Base-by-base conservation (phyloP, 2,888 invertebrate genomes). In the Synanthedon vespiformis region DNA sequence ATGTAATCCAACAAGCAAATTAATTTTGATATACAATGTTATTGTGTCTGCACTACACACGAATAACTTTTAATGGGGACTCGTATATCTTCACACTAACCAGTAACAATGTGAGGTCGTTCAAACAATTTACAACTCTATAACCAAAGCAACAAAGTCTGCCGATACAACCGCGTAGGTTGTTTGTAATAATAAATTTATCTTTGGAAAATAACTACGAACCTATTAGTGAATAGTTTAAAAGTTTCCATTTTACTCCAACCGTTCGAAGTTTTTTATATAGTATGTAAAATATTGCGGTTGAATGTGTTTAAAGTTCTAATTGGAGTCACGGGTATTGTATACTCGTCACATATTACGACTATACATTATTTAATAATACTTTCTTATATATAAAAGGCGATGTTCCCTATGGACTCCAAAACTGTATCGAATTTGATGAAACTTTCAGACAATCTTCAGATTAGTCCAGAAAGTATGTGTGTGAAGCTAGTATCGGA, bases 1-100 rank as follows among this genome's bases (percentile, higher is more conserved):
- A 34, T 10, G 34, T 10, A 10, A 34, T 10, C 8, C 34, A 34
- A 34, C 34, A 34, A 2, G 10, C 10, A 34, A 34, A 8, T 34
- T 10, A 8, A 34, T 34, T 34, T 34, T 10, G 34, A 34, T 13
- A 44, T 12, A 44, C 14, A 44, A 44, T 44, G 44, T 12, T 44
- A 44, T 44, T 44, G 44, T 44, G 44, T 44, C 44, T 44, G 44
- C 58, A 61, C 56, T 60, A 61, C 55, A 58, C 55, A 56, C 58
- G 55, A 57, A 57, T 55, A 64, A 62, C 62, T 68, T 66, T 61
- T 61, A 64, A 69, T 62, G 57, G 59, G 53, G 57, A 54, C 55
- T 58, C 60, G 57, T 61, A 60, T 57, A 67, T 66, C 61, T 60
- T 55, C 54, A 53, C 54, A 53, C 58, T 60, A 58, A 53, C 53